Evolutionary conservation across 1,140 invertebrate genomes (phyloP).

Genomic region (Myzus persicae): DNA sequence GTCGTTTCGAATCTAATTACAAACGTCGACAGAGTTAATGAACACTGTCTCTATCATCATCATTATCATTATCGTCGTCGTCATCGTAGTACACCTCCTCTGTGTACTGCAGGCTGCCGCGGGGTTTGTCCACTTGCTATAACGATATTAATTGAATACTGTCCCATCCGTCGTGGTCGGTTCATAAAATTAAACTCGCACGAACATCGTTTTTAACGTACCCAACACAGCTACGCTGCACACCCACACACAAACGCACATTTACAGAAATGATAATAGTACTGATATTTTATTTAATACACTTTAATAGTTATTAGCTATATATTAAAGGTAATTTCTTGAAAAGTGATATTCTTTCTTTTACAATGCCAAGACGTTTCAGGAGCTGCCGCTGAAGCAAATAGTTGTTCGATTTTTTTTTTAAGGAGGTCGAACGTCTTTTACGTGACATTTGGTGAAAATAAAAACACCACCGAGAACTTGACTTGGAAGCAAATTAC

Average conservation of each 20-base stretch:
- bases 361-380: neutral
- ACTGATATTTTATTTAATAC: neutral
- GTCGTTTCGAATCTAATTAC: slow-evolving; percentile 15
- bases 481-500: neutral
- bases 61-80: neutral
- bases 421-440: neutral
- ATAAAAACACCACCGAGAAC: neutral
- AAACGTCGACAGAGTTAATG: neutral
- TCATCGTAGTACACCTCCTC: neutral
- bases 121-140: neutral
- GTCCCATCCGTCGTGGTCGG: neutral
- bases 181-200: neutral
- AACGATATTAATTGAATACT: neutral
- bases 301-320: neutral
- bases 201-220: neutral
- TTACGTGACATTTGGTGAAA: neutral
- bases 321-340: neutral
- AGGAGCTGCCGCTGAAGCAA: neutral
- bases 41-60: neutral
- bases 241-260: neutral
- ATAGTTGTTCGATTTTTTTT: neutral
- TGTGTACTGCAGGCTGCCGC: neutral
- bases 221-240: neutral
- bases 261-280: slow-evolving; percentile 2
- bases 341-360: neutral